Percentiles rank a stretch among this genome's conserved stretches.
phyloP scores from a whole-genome alignment of 2,888 invertebrate genomes.

The Drosophila recens region DNA sequence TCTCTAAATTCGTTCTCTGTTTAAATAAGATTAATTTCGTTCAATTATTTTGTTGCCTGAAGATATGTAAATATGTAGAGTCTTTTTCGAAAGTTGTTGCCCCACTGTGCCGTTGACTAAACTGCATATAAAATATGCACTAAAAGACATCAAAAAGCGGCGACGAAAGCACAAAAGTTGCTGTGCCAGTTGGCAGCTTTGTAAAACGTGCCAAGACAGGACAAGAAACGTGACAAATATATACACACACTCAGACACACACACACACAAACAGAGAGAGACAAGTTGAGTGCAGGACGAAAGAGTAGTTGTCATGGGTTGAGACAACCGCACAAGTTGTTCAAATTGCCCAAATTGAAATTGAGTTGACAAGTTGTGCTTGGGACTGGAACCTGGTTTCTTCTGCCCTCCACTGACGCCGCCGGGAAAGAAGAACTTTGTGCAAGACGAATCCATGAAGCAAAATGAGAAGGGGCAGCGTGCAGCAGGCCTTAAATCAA shows the following conservation, averaged over 20 bases:
- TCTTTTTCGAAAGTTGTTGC: not conserved
- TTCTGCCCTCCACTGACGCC: slow-evolving; percentile 16
- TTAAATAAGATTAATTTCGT: too few relatives aligned
- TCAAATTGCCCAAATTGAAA: slow-evolving; percentile 81
- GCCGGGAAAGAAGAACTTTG: slow-evolving; percentile 8
- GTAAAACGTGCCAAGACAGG: slow-evolving; percentile 73
- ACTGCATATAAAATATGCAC: slow-evolving; percentile 80
- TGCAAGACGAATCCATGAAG: slow-evolving; percentile 3
- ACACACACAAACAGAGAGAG: slow-evolving; percentile 5
- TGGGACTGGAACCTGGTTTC: slow-evolving; percentile 48
- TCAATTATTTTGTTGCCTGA: too few relatives aligned
- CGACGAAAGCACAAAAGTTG: slow-evolving; percentile 70
- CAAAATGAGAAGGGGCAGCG: slow-evolving; percentile 1
- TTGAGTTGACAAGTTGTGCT: slow-evolving; percentile 79
- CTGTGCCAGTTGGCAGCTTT: slow-evolving; percentile 62
- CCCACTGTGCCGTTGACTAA: slow-evolving; percentile 70
- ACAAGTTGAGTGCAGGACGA: slow-evolving; percentile 15
- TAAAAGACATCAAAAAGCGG: slow-evolving; percentile 73
- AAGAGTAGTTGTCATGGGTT: slow-evolving; percentile 33
- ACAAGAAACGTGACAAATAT: slow-evolving; percentile 67
- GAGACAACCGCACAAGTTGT: slow-evolving; percentile 76
- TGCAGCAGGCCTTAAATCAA: slow-evolving; percentile 67
- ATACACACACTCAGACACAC: slow-evolving; percentile 3
- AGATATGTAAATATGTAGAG: too few relatives aligned
- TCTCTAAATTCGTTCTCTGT: too few relatives aligned